Conservation (phyloP, 2,888 invertebrate genomes). For the Ganaspis brasiliensis region DNA sequence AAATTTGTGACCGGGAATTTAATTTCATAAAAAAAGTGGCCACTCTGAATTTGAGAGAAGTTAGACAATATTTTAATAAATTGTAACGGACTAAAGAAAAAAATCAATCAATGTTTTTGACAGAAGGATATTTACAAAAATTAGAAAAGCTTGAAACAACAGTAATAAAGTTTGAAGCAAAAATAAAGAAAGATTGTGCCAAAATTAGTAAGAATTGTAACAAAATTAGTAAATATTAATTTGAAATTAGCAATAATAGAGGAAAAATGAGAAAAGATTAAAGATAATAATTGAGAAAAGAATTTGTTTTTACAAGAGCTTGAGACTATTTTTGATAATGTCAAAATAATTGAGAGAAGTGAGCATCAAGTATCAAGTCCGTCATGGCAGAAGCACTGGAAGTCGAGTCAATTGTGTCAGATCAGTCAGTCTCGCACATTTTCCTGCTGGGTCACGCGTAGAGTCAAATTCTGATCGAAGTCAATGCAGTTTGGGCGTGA, state of each 20-base stretch:
- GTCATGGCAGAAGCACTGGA: constrained; percentile 78
- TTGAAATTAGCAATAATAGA: neutral
- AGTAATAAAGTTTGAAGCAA: too few species aligned
- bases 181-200: too few species aligned
- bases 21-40: too few species aligned
- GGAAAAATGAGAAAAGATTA: neutral
- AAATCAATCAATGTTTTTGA: too few species aligned
- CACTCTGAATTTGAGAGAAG: too few species aligned
- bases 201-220: neutral
- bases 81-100: too few species aligned
- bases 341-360: constrained; percentile 30
- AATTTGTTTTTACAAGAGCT: constrained; percentile 67
- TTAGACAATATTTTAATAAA: too few species aligned
- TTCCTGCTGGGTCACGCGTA: constrained; percentile 80
- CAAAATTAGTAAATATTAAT: neutral
- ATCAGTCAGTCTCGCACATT: constrained; percentile 76
- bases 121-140: too few species aligned
- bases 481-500: constrained; percentile 78
- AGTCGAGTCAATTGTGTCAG: constrained; percentile 77
- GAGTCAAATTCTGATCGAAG: constrained; percentile 76
- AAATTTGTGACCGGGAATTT: too few species aligned
- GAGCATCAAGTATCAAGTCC: constrained; percentile 73
- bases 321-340: constrained; percentile 64
- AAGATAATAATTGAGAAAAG: constrained; percentile 57
- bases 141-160: too few species aligned